phyloP scores from a whole-genome alignment of 2,888 invertebrate species.

The Slavum lentiscoides region DNA sequence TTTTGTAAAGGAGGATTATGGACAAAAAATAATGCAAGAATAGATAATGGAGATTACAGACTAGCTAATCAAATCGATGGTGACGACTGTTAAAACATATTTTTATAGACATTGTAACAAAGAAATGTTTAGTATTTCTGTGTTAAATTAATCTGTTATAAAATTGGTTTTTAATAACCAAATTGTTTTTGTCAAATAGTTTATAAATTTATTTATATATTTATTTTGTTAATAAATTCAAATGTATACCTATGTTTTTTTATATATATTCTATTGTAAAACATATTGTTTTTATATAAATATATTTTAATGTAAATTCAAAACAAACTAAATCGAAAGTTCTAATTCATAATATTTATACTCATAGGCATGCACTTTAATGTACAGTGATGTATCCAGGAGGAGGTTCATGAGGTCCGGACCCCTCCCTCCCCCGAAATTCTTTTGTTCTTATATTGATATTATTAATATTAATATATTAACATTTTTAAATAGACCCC shows the following conservation, averaged over 20 bases:
- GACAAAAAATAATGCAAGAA: not conserved
- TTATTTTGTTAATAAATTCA: slow-evolving; percentile 11
- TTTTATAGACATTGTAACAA: not conserved
- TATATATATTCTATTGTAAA: not conserved
- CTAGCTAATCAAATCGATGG: slow-evolving; percentile 45
- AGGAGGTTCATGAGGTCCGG: too few relatives aligned
- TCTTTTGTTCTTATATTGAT: too few relatives aligned
- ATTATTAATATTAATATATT: too few relatives aligned
- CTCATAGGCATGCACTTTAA: too few relatives aligned
- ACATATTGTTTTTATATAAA: slow-evolving; percentile 3
- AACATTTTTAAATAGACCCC: too few relatives aligned
- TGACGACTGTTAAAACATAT: slow-evolving; percentile 14
- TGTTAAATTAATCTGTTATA: not conserved
- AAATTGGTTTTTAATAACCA: slow-evolving; percentile 1
- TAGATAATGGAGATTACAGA: slow-evolving; percentile 31
- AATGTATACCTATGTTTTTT: not conserved
- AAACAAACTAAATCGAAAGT: not conserved
- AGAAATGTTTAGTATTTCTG: not conserved
- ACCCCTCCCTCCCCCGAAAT: too few relatives aligned
- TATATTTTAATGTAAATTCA: not conserved
- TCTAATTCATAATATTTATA: not conserved
- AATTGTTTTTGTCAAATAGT: not conserved
- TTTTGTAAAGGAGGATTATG: slow-evolving; percentile 32
- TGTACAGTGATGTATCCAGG: too few relatives aligned
- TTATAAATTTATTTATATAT: not conserved